Evolutionary conservation across 2,888 invertebrate genomes (phyloP), one percentile per base, ranked within the genome.

Genomic region (Pristionchus mayeri): DNA sequence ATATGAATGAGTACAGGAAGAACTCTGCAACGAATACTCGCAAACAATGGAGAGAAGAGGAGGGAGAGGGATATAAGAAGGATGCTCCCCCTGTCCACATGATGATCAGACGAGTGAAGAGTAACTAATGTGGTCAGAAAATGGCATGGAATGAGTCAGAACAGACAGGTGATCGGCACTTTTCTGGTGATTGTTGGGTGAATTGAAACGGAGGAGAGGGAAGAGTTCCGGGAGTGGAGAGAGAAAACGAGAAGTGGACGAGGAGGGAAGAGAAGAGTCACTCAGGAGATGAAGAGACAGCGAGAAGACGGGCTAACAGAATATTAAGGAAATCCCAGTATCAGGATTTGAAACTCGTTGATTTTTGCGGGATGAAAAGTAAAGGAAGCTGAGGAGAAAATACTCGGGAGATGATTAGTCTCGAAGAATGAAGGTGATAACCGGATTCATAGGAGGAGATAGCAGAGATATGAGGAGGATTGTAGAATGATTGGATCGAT

Each of bases 131-230:
- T 60, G 57, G 30, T 30, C 57, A 60, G 57, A 60, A 18, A 60
- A 60, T 27, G 57, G n/a, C n/a, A 50, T 27, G 50, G 30, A 52
- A 79, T 79, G 79, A 79, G 54, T 79, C 52, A 79, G 37, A 79
- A 11, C 34, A 52, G 34, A 79, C 37, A 37, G 52, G 54, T 37
- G 52, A 52, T 34, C 21, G 44, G 50, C 30, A 78, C 24, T 78
- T 30, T 48, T 78, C 78, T 0, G 40, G 21, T 78, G 78, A 78
- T 48, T 40, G 40, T 50, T 37, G 21, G 78, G 30, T 50, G 78
- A 78, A 78, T 27, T 27, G 24, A 54, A 57, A 80, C 24, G 52
- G 50, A 50, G 80, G 34, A 57, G n/a, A 24, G 50, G 50, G 9
- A 50, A 54, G 24, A 57, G 52, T 40, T 40, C 71, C 57, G 57